A percentile compares a stretch with the other conserved stretches of the same genome.
Evolutionary conservation across 2,797 vertebrate species (phyloP).

Genomic region (Sebastolobus altivelis): DNA sequence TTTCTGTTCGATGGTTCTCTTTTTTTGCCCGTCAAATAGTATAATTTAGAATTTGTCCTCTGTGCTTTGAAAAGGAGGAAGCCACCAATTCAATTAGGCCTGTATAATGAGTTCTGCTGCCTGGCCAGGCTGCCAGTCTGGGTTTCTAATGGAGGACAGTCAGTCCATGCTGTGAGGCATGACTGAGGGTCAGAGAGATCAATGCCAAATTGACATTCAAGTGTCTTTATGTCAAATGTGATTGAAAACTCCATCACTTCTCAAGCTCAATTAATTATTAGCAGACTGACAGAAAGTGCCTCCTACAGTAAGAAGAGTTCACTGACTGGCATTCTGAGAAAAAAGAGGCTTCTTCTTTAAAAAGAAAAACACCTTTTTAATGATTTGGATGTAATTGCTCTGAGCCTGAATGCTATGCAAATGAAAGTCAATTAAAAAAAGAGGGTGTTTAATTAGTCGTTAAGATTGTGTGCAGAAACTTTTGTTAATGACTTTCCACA

Average conservation of each 20-base stretch:
- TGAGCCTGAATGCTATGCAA: constrained; percentile 88
- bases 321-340: background rate
- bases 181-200: constrained; percentile 49
- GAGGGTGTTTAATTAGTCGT: constrained; percentile 91
- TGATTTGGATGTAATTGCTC: constrained; percentile 61
- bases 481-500: constrained; percentile 90
- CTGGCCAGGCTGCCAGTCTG: constrained; percentile 36
- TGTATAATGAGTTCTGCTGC: constrained; percentile 45
- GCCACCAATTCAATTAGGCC: constrained; percentile 49
- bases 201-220: constrained; percentile 56
- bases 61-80: constrained; percentile 45
- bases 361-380: constrained; percentile 38
- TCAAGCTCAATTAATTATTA: constrained; percentile 13
- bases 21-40: constrained; percentile 1
- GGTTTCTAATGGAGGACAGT: constrained; percentile 39
- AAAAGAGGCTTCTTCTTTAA: background rate
- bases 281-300: constrained; percentile 10
- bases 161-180: constrained; percentile 15
- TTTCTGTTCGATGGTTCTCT: constrained; percentile 15
- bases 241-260: constrained; percentile 44
- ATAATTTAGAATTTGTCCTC: constrained; percentile 9
- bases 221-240: constrained; percentile 49
- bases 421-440: constrained; percentile 90
- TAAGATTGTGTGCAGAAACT: constrained; percentile 89
- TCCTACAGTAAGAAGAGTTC: background rate